Evolutionary conservation across 2,113 vertebrate genomes (phyloP).

Genomic region (Arizona elegans): DNA sequence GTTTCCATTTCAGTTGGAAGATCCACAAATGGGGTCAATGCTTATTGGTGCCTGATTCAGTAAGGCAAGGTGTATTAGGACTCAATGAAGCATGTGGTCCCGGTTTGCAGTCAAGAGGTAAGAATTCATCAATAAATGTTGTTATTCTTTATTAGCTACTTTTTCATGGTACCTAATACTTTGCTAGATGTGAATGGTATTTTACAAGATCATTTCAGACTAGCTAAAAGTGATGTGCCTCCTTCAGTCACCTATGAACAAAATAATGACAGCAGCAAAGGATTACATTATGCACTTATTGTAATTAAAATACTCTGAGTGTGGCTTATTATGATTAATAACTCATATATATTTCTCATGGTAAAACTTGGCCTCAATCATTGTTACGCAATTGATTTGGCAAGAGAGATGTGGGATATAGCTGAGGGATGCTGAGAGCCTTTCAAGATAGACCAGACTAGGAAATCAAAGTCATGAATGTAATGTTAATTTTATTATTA

Average conservation of each 20-base stretch:
- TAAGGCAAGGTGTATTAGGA: slow-evolving; percentile 71
- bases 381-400: background rate
- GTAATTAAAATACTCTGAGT: background rate
- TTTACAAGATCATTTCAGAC: background rate
- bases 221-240: background rate
- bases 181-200: background rate
- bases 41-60: slow-evolving; percentile 80
- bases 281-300: background rate
- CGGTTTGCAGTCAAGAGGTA: slow-evolving; percentile 89
- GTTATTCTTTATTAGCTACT: background rate
- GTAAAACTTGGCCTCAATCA: background rate
- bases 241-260: background rate
- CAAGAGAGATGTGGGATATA: background rate
- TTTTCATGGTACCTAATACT: background rate
- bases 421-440: background rate
- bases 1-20: slow-evolving; percentile 78
- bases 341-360: background rate
- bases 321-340: background rate
- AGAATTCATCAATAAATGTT: slow-evolving; percentile 39
- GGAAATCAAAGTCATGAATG: background rate
- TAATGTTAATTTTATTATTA: background rate
- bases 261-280: background rate
- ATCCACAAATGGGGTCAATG: slow-evolving; percentile 86
- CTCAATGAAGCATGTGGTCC: slow-evolving; percentile 81
- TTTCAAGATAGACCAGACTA: background rate